Evolutionary conservation across 2,888 invertebrate genomes (phyloP).

Genomic region (Boloria euphrosyne): DNA sequence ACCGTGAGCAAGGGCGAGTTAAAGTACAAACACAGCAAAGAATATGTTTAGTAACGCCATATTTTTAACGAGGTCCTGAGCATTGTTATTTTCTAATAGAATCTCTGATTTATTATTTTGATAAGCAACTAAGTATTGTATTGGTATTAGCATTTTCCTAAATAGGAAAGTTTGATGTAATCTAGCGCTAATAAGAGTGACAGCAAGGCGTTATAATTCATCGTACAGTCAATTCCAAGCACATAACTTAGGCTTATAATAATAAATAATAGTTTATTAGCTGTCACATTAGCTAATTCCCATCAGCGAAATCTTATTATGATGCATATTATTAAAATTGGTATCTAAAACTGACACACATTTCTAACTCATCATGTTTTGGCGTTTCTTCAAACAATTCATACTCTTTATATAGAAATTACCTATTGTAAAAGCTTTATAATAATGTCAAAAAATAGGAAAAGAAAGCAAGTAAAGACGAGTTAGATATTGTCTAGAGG

Average conservation of each 20-base stretch:
- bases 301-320: conserved; percentile 32
- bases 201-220: not conserved
- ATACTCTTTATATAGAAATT: too few relatives aligned
- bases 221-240: conserved; percentile 14
- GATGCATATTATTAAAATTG: conserved; percentile 10
- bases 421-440: not conserved
- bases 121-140: too few relatives aligned
- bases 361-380: conserved; percentile 4
- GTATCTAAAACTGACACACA: conserved; percentile 5
- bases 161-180: not conserved
- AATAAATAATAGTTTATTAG: conserved; percentile 37
- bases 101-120: too few relatives aligned
- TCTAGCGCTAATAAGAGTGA: not conserved
- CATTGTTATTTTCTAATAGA: too few relatives aligned
- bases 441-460: not conserved
- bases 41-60: not conserved
- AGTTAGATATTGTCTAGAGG: not conserved
- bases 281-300: conserved; percentile 21
- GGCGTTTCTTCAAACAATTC: not conserved
- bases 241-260: conserved; percentile 30
- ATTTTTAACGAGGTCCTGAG: too few relatives aligned
- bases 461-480: not conserved
- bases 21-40: too few relatives aligned
- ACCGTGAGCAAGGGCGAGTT: too few relatives aligned
- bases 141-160: not conserved